Evolutionary conservation across 2,888 invertebrate genomes (phyloP).

Genomic region (Corbicula japonica): DNA sequence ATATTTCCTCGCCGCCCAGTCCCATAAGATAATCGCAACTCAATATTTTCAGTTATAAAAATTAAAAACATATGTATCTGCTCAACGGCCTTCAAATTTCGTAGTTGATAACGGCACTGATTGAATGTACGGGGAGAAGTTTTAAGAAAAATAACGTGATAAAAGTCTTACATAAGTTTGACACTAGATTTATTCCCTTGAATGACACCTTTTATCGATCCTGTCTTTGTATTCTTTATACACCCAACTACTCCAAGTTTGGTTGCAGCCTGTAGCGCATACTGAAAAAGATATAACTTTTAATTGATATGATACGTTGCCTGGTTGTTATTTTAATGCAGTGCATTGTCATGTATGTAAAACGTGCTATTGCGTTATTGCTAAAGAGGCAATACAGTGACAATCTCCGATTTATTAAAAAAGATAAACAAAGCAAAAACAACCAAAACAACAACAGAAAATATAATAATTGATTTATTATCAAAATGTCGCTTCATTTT

Average conservation of each 20-base stretch:
- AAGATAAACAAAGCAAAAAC: too few species aligned
- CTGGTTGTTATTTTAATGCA: too few species aligned
- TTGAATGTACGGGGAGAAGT: neutral
- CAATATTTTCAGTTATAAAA: neutral
- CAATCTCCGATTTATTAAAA: too few species aligned
- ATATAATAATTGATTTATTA: too few species aligned
- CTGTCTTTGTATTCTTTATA: conserved; percentile 57
- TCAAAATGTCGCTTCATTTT: too few species aligned
- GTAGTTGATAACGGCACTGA: neutral
- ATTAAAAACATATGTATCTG: neutral
- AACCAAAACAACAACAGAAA: too few species aligned
- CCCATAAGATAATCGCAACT: neutral
- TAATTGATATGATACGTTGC: too few species aligned
- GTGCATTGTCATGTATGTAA: too few species aligned
- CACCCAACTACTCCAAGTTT: conserved; percentile 52
- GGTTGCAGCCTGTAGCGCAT: conserved; percentile 47
- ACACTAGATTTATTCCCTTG: conserved; percentile 51
- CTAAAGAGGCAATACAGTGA: too few species aligned
- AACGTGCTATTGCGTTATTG: too few species aligned
- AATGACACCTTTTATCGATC: conserved; percentile 45
- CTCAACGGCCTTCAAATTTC: neutral
- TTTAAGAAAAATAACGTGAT: neutral
- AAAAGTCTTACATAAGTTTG: conserved; percentile 39
- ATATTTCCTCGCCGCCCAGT: neutral
- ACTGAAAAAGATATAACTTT: conserved; percentile 32